These are phyloP conservation scores for Porites divaricata DNA, from an alignment of 92 coral and sea anemone genomes.

Conservation along the genomic window DNA sequence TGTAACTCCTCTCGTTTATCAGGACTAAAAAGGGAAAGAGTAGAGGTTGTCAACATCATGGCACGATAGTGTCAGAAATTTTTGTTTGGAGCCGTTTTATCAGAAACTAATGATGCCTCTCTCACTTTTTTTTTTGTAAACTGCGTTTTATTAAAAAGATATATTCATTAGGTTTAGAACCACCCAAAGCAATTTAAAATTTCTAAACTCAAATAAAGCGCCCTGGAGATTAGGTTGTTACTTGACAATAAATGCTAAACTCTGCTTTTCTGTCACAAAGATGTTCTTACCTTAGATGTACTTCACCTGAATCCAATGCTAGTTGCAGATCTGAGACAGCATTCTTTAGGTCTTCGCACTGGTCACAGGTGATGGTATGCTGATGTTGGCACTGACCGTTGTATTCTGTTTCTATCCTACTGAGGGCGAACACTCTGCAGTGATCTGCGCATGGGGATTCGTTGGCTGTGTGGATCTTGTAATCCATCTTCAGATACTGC, in stretches of 20 bases:
- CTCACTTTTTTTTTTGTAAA: not conserved
- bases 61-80: not conserved
- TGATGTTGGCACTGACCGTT: no score
- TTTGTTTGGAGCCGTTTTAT: slow-evolving; percentile 12
- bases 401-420: no score
- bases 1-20: slow-evolving; percentile 25
- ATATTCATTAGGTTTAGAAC: not conserved
- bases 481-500: no score
- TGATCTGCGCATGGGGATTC: no score
- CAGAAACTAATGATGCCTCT: slow-evolving; percentile 2
- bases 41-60: slow-evolving; percentile 14
- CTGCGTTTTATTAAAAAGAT: not conserved
- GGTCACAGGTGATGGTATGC: no score
- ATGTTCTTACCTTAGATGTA: slow-evolving; percentile 8
- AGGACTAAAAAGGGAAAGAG: no score
- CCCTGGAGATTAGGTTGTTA: slow-evolving; percentile 12
- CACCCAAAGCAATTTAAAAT: no score
- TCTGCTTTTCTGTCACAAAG: slow-evolving; percentile 12
- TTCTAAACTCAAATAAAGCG: not conserved
- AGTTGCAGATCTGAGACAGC: no score
- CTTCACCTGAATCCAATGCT: not conserved
- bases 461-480: no score
- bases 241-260: slow-evolving; percentile 5
- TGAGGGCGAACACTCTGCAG: no score
- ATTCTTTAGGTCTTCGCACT: no score